These are phyloP conservation scores for Psophia crepitans DNA, from an alignment of 2,113 vertebrate genomes.

Conservation along the genomic window DNA sequence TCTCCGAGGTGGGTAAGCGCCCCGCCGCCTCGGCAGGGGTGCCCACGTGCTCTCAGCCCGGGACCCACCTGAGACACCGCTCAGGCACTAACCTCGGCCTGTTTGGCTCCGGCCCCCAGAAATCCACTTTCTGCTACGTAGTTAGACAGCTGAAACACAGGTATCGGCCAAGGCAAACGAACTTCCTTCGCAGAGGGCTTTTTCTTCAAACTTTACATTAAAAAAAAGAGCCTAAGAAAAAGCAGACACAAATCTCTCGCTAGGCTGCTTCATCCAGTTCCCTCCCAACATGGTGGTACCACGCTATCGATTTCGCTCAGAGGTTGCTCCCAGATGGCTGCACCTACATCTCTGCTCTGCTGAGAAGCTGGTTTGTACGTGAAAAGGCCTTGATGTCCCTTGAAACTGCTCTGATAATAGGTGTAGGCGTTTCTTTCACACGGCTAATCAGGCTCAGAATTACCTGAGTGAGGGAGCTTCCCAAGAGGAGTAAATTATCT, in stretches of 20 bases:
- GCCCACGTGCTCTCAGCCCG: neutral
- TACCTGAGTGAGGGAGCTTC: neutral
- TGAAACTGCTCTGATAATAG: neutral
- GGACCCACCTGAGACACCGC: rapidly evolving
- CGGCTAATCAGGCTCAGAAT: neutral
- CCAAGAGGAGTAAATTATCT: slow-evolving; percentile 2
- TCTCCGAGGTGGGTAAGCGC: neutral
- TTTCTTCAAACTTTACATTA: neutral
- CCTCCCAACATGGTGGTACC: neutral
- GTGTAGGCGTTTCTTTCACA: neutral
- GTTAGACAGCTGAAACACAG: neutral
- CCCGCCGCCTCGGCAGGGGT: neutral
- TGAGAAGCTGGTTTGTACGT: neutral
- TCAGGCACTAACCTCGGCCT: neutral
- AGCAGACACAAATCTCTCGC: neutral
- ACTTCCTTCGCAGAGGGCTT: neutral
- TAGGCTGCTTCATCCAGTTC: neutral
- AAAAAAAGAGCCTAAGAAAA: neutral
- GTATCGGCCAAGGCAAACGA: neutral
- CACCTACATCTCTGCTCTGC: neutral
- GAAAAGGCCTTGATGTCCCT: neutral
- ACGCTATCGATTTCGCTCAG: neutral
- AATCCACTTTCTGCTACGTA: neutral
- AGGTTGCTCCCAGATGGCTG: neutral
- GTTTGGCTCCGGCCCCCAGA: neutral